phyloP scores from a whole-genome alignment of 2,888 invertebrate genomes.

The Rosalia funebris region DNA sequence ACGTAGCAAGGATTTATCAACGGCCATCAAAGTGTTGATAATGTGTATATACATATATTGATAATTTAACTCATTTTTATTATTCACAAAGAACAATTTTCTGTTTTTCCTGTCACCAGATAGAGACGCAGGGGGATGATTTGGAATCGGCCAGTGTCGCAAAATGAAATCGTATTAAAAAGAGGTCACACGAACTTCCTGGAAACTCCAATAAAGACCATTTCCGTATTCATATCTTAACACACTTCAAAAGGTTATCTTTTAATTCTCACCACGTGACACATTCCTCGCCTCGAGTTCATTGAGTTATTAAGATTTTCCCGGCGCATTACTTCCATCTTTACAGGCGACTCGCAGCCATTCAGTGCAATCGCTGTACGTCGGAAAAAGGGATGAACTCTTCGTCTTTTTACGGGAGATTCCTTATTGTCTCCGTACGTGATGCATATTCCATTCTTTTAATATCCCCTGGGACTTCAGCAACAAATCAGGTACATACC shows the following conservation, averaged over 20 bases:
- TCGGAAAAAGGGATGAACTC: background rate
- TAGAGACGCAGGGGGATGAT: too few relatives aligned
- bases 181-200: too few relatives aligned
- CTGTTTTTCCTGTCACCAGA: too few relatives aligned
- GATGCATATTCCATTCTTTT: constrained; percentile 24
- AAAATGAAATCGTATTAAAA: too few relatives aligned
- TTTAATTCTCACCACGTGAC: background rate
- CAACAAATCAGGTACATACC: constrained; percentile 47
- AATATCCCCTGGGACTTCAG: constrained; percentile 28
- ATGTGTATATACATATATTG: too few relatives aligned
- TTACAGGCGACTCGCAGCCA: constrained; percentile 4
- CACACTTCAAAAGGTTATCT: background rate
- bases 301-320: background rate
- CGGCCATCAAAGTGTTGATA: too few relatives aligned
- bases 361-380: constrained; percentile 1
- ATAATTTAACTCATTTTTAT: too few relatives aligned
- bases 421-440: constrained; percentile 19
- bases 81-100: too few relatives aligned
- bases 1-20: too few relatives aligned
- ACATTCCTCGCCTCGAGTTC: background rate
- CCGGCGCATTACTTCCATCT: background rate
- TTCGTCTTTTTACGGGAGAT: constrained; percentile 7
- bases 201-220: background rate
- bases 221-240: background rate
- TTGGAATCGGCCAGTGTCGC: too few relatives aligned